Evolutionary conservation across 2,888 invertebrate genomes (phyloP).

Genomic region (Dusona sp.): DNA sequence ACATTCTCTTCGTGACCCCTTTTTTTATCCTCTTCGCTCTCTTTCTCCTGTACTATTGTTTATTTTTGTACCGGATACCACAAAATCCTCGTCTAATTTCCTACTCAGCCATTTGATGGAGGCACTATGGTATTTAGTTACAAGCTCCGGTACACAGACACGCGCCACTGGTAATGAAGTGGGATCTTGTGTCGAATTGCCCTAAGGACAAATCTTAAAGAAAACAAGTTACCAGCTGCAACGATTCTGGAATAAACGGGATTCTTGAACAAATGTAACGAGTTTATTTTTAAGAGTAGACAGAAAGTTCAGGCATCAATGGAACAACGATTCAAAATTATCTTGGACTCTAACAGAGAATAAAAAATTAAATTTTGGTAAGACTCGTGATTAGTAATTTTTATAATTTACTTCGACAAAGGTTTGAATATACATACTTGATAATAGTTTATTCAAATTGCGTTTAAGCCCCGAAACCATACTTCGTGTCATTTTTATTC

Average conservation of each 20-base stretch:
- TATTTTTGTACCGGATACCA: not conserved
- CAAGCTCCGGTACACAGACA: not conserved
- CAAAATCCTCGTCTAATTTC: slow-evolving; percentile 25
- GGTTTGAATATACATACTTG: no score
- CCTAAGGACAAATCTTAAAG: slow-evolving; percentile 1
- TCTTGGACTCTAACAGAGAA: not conserved
- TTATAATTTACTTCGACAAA: no score
- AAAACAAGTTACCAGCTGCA: not conserved
- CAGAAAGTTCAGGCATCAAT: not conserved
- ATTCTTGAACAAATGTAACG: not conserved
- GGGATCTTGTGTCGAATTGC: slow-evolving; percentile 1
- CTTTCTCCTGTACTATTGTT: not conserved
- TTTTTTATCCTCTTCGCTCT: slow-evolving; percentile 13
- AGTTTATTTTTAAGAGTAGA: not conserved
- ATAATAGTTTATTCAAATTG: no score
- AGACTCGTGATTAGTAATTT: not conserved
- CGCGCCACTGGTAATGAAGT: not conserved
- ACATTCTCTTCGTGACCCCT: slow-evolving; percentile 34
- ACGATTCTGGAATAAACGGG: not conserved
- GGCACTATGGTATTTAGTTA: slow-evolving; percentile 17
- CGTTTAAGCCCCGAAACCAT: no score
- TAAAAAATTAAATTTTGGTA: not conserved
- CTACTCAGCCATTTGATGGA: slow-evolving; percentile 28
- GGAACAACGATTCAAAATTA: not conserved
- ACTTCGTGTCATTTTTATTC: no score